A percentile compares a stretch with the other conserved stretches of the same genome.
phyloP scores from a whole-genome alignment of 2,888 invertebrate genomes.

The Drosophila kanekoi region DNA sequence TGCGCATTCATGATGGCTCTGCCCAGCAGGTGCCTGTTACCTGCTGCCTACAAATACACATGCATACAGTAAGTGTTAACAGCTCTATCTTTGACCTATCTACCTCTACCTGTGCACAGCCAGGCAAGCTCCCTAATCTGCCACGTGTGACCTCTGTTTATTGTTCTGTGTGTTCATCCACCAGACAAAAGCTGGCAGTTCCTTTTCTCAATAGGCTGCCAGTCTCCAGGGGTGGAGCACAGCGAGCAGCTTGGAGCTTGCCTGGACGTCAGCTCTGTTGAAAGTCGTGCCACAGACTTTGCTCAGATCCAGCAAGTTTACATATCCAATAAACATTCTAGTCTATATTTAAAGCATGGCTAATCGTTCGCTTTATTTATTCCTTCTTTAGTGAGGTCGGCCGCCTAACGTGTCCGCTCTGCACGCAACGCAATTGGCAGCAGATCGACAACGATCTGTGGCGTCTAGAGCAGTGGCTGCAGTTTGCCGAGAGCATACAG shows the following conservation, averaged over 20 bases:
- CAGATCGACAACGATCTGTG: conserved; percentile 95
- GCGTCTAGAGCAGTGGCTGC: conserved; percentile 96
- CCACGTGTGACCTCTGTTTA: conserved; percentile 27
- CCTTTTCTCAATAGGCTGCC: conserved; percentile 25
- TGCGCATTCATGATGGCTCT: conserved; percentile 63
- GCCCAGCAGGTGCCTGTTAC: conserved; percentile 86
- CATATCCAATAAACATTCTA: not conserved
- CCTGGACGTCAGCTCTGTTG: conserved; percentile 15
- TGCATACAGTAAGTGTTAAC: conserved; percentile 88
- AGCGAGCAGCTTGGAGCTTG: conserved; percentile 48
- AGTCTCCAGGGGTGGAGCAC: conserved; percentile 71
- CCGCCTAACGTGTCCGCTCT: conserved; percentile 93
- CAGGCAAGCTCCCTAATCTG: conserved; percentile 32
- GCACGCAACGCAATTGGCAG: conserved; percentile 94
- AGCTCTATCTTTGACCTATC: not conserved
- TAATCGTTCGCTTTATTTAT: not conserved
- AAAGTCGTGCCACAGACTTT: not conserved
- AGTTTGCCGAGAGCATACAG: conserved; percentile 93
- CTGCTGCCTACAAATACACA: conserved; percentile 88
- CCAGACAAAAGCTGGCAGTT: conserved; percentile 72
- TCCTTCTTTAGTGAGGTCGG: conserved; percentile 88
- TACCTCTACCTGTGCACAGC: conserved; percentile 24
- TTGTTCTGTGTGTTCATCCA: conserved; percentile 57
- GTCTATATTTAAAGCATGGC: not conserved
- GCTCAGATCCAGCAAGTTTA: conserved; percentile 21